Base-by-base conservation (phyloP, 1,140 invertebrate genomes). In the Brachionus paranguensis region DNA sequence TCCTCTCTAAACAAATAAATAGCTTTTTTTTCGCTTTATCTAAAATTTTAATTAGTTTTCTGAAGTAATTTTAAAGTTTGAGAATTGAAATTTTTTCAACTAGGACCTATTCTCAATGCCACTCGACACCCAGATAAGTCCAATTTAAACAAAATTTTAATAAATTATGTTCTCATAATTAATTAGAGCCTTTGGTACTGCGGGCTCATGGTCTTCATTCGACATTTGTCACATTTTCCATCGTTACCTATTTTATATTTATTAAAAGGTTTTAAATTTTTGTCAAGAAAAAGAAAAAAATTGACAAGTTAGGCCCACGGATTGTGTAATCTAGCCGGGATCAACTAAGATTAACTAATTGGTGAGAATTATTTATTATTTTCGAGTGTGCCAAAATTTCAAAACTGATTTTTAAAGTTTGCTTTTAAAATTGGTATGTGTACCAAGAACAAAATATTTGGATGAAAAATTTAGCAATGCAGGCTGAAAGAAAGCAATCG, bases 401-500 rank as follows among this genome's bases (percentile, higher is more conserved):
- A 68, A 29, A 68, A 60, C 53, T 20, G 53, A 60, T 60, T 60
- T 60, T 60, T 60, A 8, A 55, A 60, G 53, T 60, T 60, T 24
- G 17, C n/a, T 60, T 24, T 60, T 60, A 68, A 12, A 33, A 41
- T 68, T 68, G 65, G 68, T 72, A 43, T 72, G 37, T 72, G 41
- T 72, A 72, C 17, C 68, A 45, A 72, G 68, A 43, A 72, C 1
- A 72, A 72, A 72, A 72, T 72, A 72, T 72, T 20, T 41, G 12
- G 12, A 72, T 72, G 68, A 72, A 43, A 72, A 72, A 43, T 72
- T 72, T 72, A 7, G 33, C 29, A 20, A 72, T 24, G 37, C 33
- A 43, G 33, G 20, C 41, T 37, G 65, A 33, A 29, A 29, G 27
- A 29, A 37, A 41, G 68, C 68, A 72, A 43, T 72, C 68, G 24